These are phyloP conservation scores for Melierax canorus DNA, from an alignment of 2,113 vertebrate genomes.

Conservation along the genomic window DNA sequence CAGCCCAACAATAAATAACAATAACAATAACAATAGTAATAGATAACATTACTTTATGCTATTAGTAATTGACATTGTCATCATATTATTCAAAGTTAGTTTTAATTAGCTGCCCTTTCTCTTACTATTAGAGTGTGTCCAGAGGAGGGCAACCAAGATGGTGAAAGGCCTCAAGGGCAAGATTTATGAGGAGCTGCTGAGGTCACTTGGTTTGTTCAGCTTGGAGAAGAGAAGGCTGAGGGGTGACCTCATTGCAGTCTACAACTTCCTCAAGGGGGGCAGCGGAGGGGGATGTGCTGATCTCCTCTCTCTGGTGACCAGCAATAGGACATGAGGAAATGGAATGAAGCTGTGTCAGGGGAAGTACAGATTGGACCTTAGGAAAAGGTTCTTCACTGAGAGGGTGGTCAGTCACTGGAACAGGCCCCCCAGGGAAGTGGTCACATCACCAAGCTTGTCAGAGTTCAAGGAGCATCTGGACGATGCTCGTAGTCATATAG, in stretches of 20 bases:
- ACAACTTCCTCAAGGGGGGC: background rate
- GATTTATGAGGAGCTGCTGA: background rate
- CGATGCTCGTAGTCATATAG: background rate
- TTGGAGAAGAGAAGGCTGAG: background rate
- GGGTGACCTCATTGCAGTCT: background rate
- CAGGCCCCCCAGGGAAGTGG: background rate
- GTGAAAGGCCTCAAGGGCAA: accelerated
- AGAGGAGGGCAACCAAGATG: too few relatives aligned
- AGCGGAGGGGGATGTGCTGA: background rate
- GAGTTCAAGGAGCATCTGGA: background rate
- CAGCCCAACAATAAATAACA: background rate
- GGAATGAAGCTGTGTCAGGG: background rate
- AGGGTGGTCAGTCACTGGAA: background rate
- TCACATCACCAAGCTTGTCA: background rate
- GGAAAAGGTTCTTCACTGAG: background rate
- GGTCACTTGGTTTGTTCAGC: background rate
- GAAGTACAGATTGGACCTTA: background rate
- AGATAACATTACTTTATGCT: background rate
- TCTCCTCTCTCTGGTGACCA: background rate
- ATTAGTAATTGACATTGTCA: too few relatives aligned
- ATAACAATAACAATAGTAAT: background rate
- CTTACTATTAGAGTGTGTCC: too few relatives aligned
- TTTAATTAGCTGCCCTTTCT: too few relatives aligned
- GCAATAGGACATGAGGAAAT: background rate
- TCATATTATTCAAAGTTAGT: too few relatives aligned